Base-by-base conservation (phyloP, 2,888 invertebrate species). In the Eupithecia insigniata region DNA sequence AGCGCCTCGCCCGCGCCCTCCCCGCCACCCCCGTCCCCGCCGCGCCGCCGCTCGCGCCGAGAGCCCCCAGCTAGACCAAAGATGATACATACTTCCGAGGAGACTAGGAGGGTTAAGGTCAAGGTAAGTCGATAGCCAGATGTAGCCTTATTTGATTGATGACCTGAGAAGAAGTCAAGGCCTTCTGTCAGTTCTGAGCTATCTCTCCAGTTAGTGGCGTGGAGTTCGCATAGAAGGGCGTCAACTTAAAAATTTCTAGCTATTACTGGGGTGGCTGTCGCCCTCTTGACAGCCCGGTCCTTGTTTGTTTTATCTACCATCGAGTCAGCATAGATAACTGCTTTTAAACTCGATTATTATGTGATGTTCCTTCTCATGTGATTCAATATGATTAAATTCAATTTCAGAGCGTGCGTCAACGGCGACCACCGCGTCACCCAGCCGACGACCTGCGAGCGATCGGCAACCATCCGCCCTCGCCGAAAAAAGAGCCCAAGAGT, bases 81-180 rank as follows among this genome's bases (percentile, higher is more conserved):
- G 83, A 97, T 97, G 97, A 97, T 97, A 80, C 97, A 97, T 85
- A 97, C 97, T 10, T 67, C 67, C 0, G 96, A 96, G 84, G 96
- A 66, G 70, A 92, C 95, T 46, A 85, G 95, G 14, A 89, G 96
- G 71, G 96, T 95, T 58, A 96, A 96, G 84, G 96, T 96, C 43
- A 71, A 69, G 66, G 75, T 74, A 18, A 65, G 67, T 62, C 12
- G 30, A 30, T n/a, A n/a, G n/a, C n/a, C n/a, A n/a, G n/a, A n/a
- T n/a, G n/a, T n/a, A n/a, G n/a, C n/a, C n/a, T n/a, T n/a, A n/a
- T n/a, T n/a, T n/a, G n/a, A n/a, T n/a, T n/a, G n/a, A n/a, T n/a
- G n/a, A n/a, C n/a, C n/a, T n/a, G n/a, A n/a, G n/a, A n/a, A n/a
- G n/a, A n/a, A n/a, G n/a, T n/a, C n/a, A n/a, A 36, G 36, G 12